A percentile compares a stretch with the other conserved stretches of the same genome.
Conservation (phyloP, 2,888 invertebrate genomes). For the Pseudeuparius sepicola region DNA sequence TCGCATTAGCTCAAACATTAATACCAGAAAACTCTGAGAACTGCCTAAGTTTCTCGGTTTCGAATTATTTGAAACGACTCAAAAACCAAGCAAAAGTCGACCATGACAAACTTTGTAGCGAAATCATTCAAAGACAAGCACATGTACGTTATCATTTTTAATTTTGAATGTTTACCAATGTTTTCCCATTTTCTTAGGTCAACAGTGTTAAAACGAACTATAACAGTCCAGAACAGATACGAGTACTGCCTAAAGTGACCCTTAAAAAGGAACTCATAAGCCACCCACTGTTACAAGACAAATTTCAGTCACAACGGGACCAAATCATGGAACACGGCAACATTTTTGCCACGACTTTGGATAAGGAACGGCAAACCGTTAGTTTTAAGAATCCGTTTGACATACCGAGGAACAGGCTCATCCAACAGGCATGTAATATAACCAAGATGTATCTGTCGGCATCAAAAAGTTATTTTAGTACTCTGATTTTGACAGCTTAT, state of each 20-base stretch:
- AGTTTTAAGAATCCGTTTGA: conserved; percentile 92
- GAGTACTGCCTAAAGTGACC: conserved; percentile 42
- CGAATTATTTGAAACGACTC: conserved; percentile 89
- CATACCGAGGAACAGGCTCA: conserved; percentile 76
- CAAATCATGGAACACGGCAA: conserved; percentile 81
- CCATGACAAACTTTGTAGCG: conserved; percentile 77
- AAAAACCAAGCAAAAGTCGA: conserved; percentile 91
- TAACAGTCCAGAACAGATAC: conserved; percentile 39
- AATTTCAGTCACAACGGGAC: conserved; percentile 70
- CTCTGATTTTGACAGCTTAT: too few species aligned
- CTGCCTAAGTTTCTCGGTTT: conserved; percentile 83
- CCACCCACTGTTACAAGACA: conserved; percentile 72
- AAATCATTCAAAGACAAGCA: conserved; percentile 57
- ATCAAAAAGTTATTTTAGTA: too few species aligned
- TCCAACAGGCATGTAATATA: conserved; percentile 63
- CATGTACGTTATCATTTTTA: conserved; percentile 29
- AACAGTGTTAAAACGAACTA: conserved; percentile 24
- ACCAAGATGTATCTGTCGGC: conserved; percentile 1
- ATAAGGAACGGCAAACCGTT: conserved; percentile 44
- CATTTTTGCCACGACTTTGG: conserved; percentile 54
- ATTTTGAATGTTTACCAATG: background rate
- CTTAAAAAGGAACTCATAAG: conserved; percentile 72
- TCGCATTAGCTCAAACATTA: conserved; percentile 69
- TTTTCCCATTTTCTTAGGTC: conserved; percentile 20
- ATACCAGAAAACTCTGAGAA: conserved; percentile 90